A percentile compares a stretch with the other conserved stretches of the same genome.
These are phyloP conservation scores for Ormyrus thymus DNA, from an alignment of 2,888 invertebrate species.

Conservation along the genomic window DNA sequence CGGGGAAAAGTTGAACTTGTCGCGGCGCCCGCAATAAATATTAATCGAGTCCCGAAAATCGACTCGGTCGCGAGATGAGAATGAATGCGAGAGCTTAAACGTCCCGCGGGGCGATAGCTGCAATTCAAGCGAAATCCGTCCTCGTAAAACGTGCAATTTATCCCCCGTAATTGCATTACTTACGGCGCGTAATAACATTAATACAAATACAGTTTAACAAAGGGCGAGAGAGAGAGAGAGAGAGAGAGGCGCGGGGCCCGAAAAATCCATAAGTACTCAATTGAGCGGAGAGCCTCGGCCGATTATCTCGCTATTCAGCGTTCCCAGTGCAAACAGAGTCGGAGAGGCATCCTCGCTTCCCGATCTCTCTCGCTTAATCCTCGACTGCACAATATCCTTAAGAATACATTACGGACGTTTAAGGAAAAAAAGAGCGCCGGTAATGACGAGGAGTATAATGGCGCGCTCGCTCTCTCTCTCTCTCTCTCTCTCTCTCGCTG, in stretches of 20 bases:
- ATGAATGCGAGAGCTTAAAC: no score
- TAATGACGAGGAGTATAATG: conserved; percentile 43
- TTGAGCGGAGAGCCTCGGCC: conserved; percentile 4
- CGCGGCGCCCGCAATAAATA: background rate
- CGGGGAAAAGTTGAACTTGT: no score
- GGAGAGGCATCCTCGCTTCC: background rate
- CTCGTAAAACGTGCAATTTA: background rate
- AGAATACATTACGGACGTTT: conserved; percentile 30
- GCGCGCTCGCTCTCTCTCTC: conserved; percentile 25
- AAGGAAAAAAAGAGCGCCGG: conserved; percentile 29
- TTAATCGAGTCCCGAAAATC: background rate
- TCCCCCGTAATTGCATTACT: background rate
- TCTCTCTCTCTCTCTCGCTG: conserved; percentile 18
- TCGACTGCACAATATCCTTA: background rate
- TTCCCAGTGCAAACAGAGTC: background rate
- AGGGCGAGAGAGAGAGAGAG: background rate
- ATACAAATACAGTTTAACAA: background rate
- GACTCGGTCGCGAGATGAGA: no score
- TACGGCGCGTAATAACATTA: background rate
- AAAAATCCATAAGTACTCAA: background rate
- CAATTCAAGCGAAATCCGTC: background rate
- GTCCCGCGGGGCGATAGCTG: no score
- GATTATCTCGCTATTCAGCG: conserved; percentile 9
- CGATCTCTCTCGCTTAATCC: conserved; percentile 1
- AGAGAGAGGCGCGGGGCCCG: no score